Conservation (phyloP, 2,888 invertebrate genomes). For the Phalera bucephala region DNA sequence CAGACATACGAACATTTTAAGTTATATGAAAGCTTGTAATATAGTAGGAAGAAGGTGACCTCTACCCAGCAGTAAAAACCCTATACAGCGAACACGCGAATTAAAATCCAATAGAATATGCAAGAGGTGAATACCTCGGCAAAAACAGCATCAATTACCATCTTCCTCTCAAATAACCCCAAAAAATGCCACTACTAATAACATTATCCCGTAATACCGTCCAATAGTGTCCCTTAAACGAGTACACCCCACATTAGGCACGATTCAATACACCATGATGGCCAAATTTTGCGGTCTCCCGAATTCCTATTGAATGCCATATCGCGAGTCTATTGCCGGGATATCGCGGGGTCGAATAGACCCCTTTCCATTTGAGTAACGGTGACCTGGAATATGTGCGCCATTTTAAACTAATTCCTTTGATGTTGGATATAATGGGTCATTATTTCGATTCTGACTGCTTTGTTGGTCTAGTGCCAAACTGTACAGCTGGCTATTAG, state of each 20-base stretch:
- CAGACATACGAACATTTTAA: too few relatives aligned
- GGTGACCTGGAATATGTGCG: slow-evolving; percentile 3
- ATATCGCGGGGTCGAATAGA: slow-evolving; percentile 2
- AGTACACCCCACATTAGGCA: slow-evolving; percentile 32
- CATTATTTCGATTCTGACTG: too few relatives aligned
- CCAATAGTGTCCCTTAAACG: neutral
- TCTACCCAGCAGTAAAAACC: too few relatives aligned
- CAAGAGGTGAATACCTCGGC: too few relatives aligned
- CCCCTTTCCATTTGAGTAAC: neutral
- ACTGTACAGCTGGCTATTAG: too few relatives aligned
- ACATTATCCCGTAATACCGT: neutral
- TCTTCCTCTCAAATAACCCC: too few relatives aligned
- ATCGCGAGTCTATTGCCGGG: slow-evolving; percentile 15
- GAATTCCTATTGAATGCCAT: slow-evolving; percentile 45
- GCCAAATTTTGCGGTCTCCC: slow-evolving; percentile 53
- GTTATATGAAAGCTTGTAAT: too few relatives aligned
- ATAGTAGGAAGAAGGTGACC: too few relatives aligned
- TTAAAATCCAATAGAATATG: too few relatives aligned
- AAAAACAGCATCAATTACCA: too few relatives aligned
- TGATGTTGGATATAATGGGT: neutral
- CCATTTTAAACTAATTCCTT: slow-evolving; percentile 9
- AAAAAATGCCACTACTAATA: neutral
- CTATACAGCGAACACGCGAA: too few relatives aligned
- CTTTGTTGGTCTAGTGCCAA: too few relatives aligned
- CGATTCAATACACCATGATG: slow-evolving; percentile 49